Conservation (phyloP, 1,140 invertebrate species). For the Teleopsis dalmanni region DNA sequence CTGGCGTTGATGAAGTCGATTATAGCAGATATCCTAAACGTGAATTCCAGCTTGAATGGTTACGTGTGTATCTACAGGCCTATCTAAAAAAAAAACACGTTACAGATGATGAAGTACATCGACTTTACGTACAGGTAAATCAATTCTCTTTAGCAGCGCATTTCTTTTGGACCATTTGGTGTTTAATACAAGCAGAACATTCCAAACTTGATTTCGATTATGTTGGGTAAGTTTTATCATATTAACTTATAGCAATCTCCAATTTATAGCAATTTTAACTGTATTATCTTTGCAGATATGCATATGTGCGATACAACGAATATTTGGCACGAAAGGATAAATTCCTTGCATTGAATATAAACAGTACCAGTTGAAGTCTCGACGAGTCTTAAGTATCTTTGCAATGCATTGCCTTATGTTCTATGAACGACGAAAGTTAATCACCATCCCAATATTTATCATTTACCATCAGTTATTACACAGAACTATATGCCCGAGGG, state of each 20-base stretch:
- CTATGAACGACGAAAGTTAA: too few relatives aligned
- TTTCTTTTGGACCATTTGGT: conserved; percentile 91
- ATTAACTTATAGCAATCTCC: too few relatives aligned
- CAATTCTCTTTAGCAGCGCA: conserved; percentile 74
- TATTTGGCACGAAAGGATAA: conserved; percentile 52
- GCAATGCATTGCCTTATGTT: too few relatives aligned
- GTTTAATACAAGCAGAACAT: conserved; percentile 80
- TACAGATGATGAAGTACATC: conserved; percentile 56
- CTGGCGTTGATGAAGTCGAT: conserved; percentile 74
- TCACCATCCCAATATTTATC: too few relatives aligned
- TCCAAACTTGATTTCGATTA: conserved; percentile 94
- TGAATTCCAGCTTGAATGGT: conserved; percentile 76
- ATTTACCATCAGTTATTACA: too few relatives aligned
- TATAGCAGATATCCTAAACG: conserved; percentile 71
- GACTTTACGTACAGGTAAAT: conserved; percentile 69
- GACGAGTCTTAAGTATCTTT: too few relatives aligned
- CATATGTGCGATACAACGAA: conserved; percentile 56
- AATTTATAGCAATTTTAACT: conserved; percentile 10
- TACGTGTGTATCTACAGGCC: conserved; percentile 64
- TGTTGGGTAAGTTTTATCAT: conserved; percentile 59
- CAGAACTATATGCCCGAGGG: too few relatives aligned
- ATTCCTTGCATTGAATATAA: conserved; percentile 27
- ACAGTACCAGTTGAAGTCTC: too few relatives aligned
- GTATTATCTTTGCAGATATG: conserved; percentile 53
- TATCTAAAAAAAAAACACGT: conserved; percentile 48